Evolutionary conservation across 2,113 vertebrate species (phyloP), one percentile per base, ranked within the genome.

Genomic region (Stomatorhinus ivindoensis): DNA sequence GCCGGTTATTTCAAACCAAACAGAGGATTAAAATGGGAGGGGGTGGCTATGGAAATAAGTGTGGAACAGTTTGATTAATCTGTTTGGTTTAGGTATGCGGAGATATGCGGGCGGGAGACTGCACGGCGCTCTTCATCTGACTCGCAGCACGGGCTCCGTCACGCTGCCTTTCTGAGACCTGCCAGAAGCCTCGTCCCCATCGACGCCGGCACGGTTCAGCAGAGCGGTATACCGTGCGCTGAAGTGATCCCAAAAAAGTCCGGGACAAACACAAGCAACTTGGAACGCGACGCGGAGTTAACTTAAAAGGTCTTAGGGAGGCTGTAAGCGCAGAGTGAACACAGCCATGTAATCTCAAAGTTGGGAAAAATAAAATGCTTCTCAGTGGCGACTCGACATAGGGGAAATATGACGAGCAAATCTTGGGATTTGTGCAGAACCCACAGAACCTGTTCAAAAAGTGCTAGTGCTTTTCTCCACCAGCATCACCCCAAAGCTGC

Each of bases 1-100:
- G 88, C 80, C 93, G 93, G 94, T 94, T 95, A 95, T 96, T 96
- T 95, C 92, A 94, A 94, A 95, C 96, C 95, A 95, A 95, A 95
- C 93, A 95, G 92, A 93, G 94, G 91, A 92, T 93, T 92, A 91
- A 92, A 94, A 90, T 89, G 91, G 93, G 92, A 93, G 93, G 94
- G 91, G 91, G 91, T 90, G 91, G 69, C 73, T 80, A 15, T 80
- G 73, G 73, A 80, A 87, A 85, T 93, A 84, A 53, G 53, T 87
- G 86, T 9, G 35, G 35, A 73, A 90, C 91, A 93, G 91, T 95
- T 94, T 95, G 94, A 95, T 94, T 94, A 94, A 94, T 92, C 90
- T 85, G 91, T 93, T 92, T 92, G 92, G 91, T 93, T 93, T 93
- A 90, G 91, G 91, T 93, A 90, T 92, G 93, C 94, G 76, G 91